Evolutionary conservation across 2,113 vertebrate genomes (phyloP).

Genomic region (Ceyx cyanopectus): DNA sequence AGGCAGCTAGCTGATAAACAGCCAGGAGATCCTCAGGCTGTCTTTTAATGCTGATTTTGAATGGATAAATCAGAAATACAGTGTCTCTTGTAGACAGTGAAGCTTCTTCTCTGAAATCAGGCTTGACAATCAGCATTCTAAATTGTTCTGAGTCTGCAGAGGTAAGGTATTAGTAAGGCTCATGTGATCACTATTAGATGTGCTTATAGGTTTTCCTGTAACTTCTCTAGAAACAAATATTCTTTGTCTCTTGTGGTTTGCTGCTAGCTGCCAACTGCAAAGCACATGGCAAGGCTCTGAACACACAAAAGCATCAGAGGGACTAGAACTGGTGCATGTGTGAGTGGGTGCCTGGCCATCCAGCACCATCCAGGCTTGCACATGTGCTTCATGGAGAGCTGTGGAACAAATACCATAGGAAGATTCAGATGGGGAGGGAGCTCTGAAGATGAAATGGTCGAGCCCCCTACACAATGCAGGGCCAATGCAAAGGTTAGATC

Average conservation of each 20-base stretch:
- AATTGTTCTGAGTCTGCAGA: not conserved
- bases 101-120: not conserved
- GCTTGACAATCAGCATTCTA: not conserved
- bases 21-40: not conserved
- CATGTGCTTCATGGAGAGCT: not conserved
- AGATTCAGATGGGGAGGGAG: not conserved
- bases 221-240: constrained; percentile 42
- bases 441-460: not conserved
- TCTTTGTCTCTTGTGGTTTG: not conserved
- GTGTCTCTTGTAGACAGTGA: not conserved
- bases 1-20: not conserved
- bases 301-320: not conserved
- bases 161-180: not conserved
- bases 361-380: not conserved
- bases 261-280: not conserved
- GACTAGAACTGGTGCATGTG: not conserved
- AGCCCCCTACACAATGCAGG: not conserved
- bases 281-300: not conserved
- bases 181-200: not conserved
- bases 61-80: not conserved
- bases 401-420: not conserved
- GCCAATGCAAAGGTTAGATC: not conserved
- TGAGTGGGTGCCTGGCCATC: not conserved
- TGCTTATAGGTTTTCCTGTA: constrained; percentile 27
- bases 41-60: not conserved